Evolutionary conservation across 2,888 invertebrate species (phyloP), one percentile per base, ranked within the genome.

Genomic region (Orthosia cruda): DNA sequence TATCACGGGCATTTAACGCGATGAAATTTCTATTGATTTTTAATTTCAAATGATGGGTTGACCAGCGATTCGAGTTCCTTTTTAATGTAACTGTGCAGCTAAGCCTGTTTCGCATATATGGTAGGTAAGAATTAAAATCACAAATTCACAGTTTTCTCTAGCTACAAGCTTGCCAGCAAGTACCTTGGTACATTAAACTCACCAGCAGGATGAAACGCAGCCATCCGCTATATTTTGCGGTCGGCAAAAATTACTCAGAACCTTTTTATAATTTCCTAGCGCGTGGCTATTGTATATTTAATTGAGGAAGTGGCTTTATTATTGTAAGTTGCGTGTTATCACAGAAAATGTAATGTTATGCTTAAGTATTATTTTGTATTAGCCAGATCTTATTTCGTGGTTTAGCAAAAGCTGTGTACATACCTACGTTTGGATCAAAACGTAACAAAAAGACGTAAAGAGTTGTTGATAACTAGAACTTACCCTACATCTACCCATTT

Each of bases 221-320:
- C 9, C 71, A 76, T 80, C 83, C 81, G 81, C 78, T 74, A 79
- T 64, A 77, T 86, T 73, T 77, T 87, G 87, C 70, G 87, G 87
- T 87, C 57, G 64, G 80, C 71, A 74, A 84, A 82, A 80, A 84
- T 88, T 70, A 82, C 80, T 65, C 65, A 13, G 55, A 75, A 61
- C 68, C 77, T 81, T 88, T 86, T 86, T 87, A 86, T 88, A 82
- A 77, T 88, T 82, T 77, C 77, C 80, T 69, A 76, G 49, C 70
- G 70, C 68, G 64, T 74, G 72, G 65, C 71, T 80, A 80, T 84
- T 88, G 80, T 86, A 68, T 71, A 72, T 80, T 77, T 87, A 88
- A 87, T 87, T 86, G 88, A 82, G 88, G 87, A 87, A 86, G 87
- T 86, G 87, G 87, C 77, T 88, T 81, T 80, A 77, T 74, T 76